Conservation (phyloP, 2,888 invertebrate genomes). For the Apamea epomidion region DNA sequence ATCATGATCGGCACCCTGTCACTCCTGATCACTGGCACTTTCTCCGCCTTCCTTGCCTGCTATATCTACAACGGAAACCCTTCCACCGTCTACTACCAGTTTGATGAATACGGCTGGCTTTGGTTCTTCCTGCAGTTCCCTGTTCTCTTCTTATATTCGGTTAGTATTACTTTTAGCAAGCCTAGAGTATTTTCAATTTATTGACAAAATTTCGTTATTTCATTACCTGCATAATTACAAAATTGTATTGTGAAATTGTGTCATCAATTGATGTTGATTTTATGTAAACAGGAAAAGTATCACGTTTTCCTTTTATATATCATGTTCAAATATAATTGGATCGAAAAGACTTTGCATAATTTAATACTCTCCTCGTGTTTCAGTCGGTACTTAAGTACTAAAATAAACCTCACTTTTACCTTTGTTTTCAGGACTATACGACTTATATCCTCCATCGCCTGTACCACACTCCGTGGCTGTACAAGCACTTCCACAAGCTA, state of each 20-base stretch:
- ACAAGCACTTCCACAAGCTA: constrained; percentile 93
- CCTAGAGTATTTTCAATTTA: background rate
- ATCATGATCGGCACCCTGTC: constrained; percentile 91
- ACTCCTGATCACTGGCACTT: constrained; percentile 88
- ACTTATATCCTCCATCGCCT: constrained; percentile 92
- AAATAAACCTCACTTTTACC: background rate
- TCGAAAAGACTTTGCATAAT: background rate
- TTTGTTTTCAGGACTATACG: constrained; percentile 89
- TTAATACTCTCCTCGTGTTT: constrained; percentile 1
- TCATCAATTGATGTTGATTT: background rate
- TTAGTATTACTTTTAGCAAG: constrained; percentile 73
- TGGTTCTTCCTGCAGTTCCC: constrained; percentile 93
- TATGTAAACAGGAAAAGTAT: constrained; percentile 19
- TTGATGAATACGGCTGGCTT: constrained; percentile 91
- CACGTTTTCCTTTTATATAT: background rate
- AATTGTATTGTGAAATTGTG: too few relatives aligned
- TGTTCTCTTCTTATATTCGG: constrained; percentile 91
- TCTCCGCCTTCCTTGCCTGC: constrained; percentile 91
- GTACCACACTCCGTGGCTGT: constrained; percentile 92
- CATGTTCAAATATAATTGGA: constrained; percentile 2
- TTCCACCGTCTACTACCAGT: constrained; percentile 91
- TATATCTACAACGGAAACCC: constrained; percentile 93
- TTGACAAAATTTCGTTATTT: background rate
- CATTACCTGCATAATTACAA: background rate
- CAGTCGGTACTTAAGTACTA: background rate